These are phyloP conservation scores for Sardina pilchardus DNA, from an alignment of 2,113 vertebrate genomes.

Conservation along the genomic window DNA sequence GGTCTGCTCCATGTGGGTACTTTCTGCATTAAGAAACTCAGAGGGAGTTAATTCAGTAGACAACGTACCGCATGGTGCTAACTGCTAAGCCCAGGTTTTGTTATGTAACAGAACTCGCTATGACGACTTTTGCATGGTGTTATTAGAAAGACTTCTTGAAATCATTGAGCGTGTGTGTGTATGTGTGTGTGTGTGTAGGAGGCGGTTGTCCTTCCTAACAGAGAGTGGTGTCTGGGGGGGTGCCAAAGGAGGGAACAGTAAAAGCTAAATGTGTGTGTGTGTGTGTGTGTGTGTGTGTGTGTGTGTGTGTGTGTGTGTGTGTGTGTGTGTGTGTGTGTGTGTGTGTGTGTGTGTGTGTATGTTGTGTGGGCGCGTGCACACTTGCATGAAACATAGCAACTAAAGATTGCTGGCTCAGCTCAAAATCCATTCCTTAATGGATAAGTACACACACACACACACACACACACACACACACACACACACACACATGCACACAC, in stretches of 20 bases:
- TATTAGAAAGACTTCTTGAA: neutral
- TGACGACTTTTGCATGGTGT: neutral
- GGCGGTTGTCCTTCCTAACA: no score
- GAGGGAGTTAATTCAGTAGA: neutral
- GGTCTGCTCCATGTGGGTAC: neutral
- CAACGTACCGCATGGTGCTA: neutral
- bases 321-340: no score
- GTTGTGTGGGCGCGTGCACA: no score
- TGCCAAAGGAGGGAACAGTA: neutral
- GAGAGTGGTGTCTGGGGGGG: neutral
- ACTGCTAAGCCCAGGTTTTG: neutral
- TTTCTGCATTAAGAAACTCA: neutral
- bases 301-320: neutral
- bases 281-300: no score
- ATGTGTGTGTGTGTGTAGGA: no score
- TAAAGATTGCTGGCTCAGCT: neutral
- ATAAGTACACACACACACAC: neutral
- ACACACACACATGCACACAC: neutral
- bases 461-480: conserved; percentile 1
- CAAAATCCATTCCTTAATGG: conserved; percentile 12
- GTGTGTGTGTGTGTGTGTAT: no score
- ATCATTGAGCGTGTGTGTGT: neutral
- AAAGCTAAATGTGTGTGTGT: neutral
- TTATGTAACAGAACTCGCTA: neutral
- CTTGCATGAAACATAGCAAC: neutral